Evolutionary conservation across 1,140 invertebrate species (phyloP).

Genomic region (Neodiprion lecontei): DNA sequence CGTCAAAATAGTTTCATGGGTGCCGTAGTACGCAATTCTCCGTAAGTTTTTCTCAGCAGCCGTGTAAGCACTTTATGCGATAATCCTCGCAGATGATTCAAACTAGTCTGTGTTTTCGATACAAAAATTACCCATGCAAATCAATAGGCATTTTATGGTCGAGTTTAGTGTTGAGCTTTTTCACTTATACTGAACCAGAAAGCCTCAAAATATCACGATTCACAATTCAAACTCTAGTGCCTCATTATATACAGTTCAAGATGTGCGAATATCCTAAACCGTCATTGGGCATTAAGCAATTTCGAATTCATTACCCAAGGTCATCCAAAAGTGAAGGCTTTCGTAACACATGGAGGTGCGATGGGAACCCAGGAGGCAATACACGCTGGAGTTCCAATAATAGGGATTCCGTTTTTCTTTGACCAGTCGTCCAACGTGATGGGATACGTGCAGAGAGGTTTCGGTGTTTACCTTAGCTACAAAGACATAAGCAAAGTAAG

Average conservation of each 20-base stretch:
- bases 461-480: slow-evolving; percentile 33
- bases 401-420: slow-evolving; percentile 56
- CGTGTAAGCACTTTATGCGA: too few relatives aligned
- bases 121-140: too few relatives aligned
- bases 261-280: too few relatives aligned
- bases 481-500: slow-evolving; percentile 42
- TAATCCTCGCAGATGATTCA: too few relatives aligned
- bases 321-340: slow-evolving; percentile 43
- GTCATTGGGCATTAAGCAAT: too few relatives aligned
- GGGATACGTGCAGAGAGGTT: slow-evolving; percentile 25
- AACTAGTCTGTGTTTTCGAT: too few relatives aligned
- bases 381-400: slow-evolving; percentile 57
- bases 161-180: too few relatives aligned
- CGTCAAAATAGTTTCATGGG: slow-evolving; percentile 67
- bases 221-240: too few relatives aligned
- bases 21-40: slow-evolving; percentile 70
- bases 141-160: too few relatives aligned
- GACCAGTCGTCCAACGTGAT: slow-evolving; percentile 50
- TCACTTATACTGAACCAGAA: too few relatives aligned
- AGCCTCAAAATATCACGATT: too few relatives aligned
- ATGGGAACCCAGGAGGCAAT: slow-evolving; percentile 58
- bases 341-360: slow-evolving; percentile 60
- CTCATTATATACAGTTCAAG: too few relatives aligned
- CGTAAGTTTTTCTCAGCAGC: slow-evolving; percentile 48
- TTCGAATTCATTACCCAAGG: neutral